Base-by-base conservation (phyloP, 1,140 invertebrate species). In the Arion vulgaris region DNA sequence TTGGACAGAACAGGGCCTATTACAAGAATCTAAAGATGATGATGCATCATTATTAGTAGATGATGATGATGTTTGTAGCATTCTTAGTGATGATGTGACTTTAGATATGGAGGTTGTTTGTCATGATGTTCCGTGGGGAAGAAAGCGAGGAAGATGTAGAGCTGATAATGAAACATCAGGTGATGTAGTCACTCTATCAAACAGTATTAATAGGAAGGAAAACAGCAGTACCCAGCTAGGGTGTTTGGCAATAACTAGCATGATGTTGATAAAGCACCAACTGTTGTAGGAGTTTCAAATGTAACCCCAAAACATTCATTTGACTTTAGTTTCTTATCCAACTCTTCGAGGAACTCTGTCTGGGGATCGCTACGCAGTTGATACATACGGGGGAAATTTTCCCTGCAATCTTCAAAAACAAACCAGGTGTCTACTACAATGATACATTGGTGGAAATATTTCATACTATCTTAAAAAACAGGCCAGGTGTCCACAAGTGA, bases 81-180 rank as follows among this genome's bases (percentile, higher is more conserved):
- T 71, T 32, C 53, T 85, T 32, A 80, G 85, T 34, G 77, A 82
- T 28, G 53, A 80, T 62, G 68, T 86, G 32, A 82, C 85, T 66
- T 85, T 85, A 71, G 87, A 88, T 38, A 84, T 85, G 19, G 86
- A 87, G 36, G 68, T 77, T 5, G 85, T 41, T 1, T 72, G 71
- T 72, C 2, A 13, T 19, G 71, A 72, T 72, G 71, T 36, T 19
- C 39, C 71, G 41, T 36, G n/a, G 83, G 1, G 76, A 66, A 23
- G 57, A 41, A 34, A 53, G 53, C 68, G 51, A 23, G 66, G 51
- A 68, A 28, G 76, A n/a, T 68, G n/a, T 34, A 9, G 62, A 39
- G 19, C 45, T 66, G 76, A 49, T 51, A 32, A 51, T 49, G 74
- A 76, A 32, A 75, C 15, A n/a, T 1, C 32, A 41, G 36, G 39